Base-by-base conservation (phyloP, 2,888 invertebrate genomes). In the Eubasilissa splendida region DNA sequence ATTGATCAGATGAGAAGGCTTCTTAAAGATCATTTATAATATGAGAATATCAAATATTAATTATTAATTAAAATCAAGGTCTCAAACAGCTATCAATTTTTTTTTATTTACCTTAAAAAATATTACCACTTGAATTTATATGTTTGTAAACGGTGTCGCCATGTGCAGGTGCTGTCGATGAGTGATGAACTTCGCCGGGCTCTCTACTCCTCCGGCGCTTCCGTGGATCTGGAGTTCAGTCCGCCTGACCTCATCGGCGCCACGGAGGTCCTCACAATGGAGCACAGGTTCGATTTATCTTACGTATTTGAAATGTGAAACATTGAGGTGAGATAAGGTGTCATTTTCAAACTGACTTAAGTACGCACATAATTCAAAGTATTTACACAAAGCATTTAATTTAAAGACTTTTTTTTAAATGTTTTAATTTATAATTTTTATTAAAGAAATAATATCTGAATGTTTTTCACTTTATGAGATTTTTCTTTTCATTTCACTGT, bases 181-280 rank as follows among this genome's bases (percentile, higher is more conserved):
- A 96, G 96, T 91, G 97, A 97, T 91, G 97, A 97, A 91, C 92
- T 96, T 86, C 94, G 96, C 84, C 93, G 96, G 87, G 96, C 96
- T 82, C 92, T 95, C 79, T 95, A 95, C 85, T 94, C 93, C 85
- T 93, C 93, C 86, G 94, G 94, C 85, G 93, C 93, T 85, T 96
- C 96, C 85, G 91, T 97, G 86, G 96, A 97, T 89, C 92, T 95
- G 88, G 97, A 97, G 87, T 92, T 96, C 85, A 94, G 95, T 84
- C 93, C 98, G 84, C 98, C 98, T 12, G 98, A 98, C 87, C 92
- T 99, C 85, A 94, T 96, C 85, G 97, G 97, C 80, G 91, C 92
- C 84, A 97, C 98, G 75, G 97, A 97, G 89, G 96, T 99, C 86
- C 91, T 99, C 86, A 95, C 95, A 84, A 96, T 97, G 89, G 95